Evolutionary conservation across 2,113 vertebrate genomes (phyloP).

Genomic region (Varanus salvator): DNA sequence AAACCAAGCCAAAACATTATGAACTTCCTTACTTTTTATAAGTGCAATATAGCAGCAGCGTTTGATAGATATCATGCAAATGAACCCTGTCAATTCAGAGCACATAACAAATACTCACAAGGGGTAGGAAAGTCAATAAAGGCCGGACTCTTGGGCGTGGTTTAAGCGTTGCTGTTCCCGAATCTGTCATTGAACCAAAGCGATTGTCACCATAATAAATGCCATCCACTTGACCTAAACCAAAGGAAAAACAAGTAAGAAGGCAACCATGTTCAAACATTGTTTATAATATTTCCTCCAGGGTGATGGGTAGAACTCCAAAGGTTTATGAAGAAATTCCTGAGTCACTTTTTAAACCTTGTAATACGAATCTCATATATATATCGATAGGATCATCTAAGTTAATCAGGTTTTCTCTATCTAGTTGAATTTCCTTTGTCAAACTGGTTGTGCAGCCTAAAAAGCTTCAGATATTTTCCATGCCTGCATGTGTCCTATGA

Average conservation of each 20-base stretch:
- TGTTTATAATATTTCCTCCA: rapidly evolving
- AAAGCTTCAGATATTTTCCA: background rate
- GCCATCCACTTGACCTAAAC: constrained; percentile 68
- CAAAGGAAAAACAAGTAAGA: constrained; percentile 2
- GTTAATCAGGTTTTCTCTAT: background rate
- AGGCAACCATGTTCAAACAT: background rate
- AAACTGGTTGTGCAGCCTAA: background rate
- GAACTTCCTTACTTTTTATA: background rate
- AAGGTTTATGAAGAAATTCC: background rate
- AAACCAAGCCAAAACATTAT: background rate
- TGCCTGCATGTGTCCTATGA: too few species aligned
- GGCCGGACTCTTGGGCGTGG: constrained; percentile 80
- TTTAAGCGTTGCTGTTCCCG: constrained; percentile 81
- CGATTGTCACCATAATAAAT: constrained; percentile 75
- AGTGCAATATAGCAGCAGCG: background rate
- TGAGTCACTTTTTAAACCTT: background rate
- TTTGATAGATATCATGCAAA: background rate
- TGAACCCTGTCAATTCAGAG: rapidly evolving
- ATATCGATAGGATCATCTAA: background rate
- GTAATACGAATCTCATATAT: background rate
- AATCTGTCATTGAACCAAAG: constrained; percentile 74
- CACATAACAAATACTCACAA: constrained; percentile 68
- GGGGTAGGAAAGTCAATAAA: constrained; percentile 78
- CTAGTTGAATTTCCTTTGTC: background rate
- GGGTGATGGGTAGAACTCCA: background rate